These are phyloP conservation scores for Vollenhovia emeryi DNA, from an alignment of 1,140 invertebrate species.

Conservation along the genomic window DNA sequence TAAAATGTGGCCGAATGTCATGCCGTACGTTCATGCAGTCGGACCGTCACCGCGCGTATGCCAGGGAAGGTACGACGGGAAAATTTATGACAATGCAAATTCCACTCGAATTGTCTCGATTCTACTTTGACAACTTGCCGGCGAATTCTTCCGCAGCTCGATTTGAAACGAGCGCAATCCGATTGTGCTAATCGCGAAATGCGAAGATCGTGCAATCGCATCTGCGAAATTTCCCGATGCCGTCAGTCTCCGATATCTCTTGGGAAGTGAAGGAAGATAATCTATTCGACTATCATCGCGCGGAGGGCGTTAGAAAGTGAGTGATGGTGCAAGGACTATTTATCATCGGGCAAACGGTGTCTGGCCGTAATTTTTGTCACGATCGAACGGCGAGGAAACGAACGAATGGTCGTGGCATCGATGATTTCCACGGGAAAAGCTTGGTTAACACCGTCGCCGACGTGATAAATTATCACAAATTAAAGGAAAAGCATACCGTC, in stretches of 20 bases:
- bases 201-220: not conserved
- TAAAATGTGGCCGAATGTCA: conserved; percentile 37
- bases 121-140: not conserved
- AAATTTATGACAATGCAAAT: conserved; percentile 25
- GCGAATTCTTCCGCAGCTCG: not conserved
- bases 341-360: conserved; percentile 30
- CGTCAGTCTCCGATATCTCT: conserved; percentile 9
- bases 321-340: conserved; percentile 19
- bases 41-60: not conserved
- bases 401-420: conserved; percentile 22
- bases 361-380: not conserved
- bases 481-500: not conserved
- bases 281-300: conserved; percentile 23
- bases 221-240: not conserved
- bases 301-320: conserved; percentile 21
- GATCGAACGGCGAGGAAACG: conserved; percentile 8
- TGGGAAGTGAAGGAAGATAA: not conserved
- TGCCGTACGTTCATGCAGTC: conserved; percentile 2
- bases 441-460: not conserved
- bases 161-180: not conserved
- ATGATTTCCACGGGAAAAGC: conserved; percentile 27
- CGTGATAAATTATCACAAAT: conserved; percentile 14
- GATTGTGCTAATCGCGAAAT: not conserved
- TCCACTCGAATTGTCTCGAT: not conserved
- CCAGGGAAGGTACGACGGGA: not conserved